Percentiles rank a stretch among this genome's conserved stretches.
phyloP scores from a whole-genome alignment of 1,140 invertebrate species.

The Zeugodacus cucurbitae region DNA sequence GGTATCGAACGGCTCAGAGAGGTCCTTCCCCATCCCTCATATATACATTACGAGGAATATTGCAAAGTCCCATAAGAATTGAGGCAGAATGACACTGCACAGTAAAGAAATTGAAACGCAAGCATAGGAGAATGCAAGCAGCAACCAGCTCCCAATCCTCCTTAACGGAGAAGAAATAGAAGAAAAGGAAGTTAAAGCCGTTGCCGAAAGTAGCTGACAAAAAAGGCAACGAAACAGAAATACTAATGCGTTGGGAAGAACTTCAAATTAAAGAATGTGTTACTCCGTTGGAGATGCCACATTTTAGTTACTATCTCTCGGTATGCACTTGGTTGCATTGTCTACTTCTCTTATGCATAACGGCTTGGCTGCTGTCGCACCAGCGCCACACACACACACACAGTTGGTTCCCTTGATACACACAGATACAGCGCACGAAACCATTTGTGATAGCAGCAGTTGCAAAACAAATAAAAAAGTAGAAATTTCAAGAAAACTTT shows the following conservation, averaged over 20 bases:
- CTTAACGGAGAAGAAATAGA: neutral
- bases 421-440: neutral
- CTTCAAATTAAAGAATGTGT: conserved; percentile 20
- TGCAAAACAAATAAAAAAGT: neutral
- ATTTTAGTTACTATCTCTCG: neutral
- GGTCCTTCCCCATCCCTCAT: too few species aligned
- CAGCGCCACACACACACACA: neutral
- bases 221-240: neutral
- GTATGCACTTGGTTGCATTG: neutral
- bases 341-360: neutral
- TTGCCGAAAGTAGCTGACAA: too few species aligned
- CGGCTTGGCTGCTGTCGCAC: neutral
- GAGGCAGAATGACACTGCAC: neutral
- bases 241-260: neutral
- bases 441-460: neutral
- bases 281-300: neutral
- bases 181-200: too few species aligned
- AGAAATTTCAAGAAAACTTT: conserved; percentile 11
- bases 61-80: too few species aligned
- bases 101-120: neutral
- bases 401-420: too few species aligned
- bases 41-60: too few species aligned
- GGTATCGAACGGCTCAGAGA: too few species aligned
- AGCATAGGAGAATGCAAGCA: neutral
- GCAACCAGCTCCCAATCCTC: neutral